A percentile compares a stretch with the other conserved stretches of the same genome.
phyloP scores from a whole-genome alignment of 2,113 vertebrate species.

The Morphnarchus princeps region DNA sequence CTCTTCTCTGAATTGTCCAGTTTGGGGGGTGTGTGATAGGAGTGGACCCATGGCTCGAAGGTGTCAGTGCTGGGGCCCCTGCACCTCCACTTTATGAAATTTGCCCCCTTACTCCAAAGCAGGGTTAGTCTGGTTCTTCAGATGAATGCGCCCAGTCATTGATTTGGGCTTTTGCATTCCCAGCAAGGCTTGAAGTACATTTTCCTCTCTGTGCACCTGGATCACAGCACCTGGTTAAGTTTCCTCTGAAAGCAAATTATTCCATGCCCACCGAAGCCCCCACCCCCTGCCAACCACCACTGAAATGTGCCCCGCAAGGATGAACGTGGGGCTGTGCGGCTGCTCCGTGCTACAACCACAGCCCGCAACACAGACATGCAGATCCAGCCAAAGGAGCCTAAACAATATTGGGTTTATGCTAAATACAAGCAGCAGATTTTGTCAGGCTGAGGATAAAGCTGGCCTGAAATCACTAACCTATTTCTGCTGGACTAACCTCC shows the following conservation, averaged over 20 bases:
- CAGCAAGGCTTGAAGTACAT: not conserved
- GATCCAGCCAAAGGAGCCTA: not conserved
- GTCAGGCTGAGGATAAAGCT: not conserved
- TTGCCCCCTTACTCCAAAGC: not conserved
- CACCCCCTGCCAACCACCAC: not conserved
- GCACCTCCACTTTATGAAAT: not conserved
- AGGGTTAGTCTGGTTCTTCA: not conserved
- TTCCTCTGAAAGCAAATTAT: not conserved
- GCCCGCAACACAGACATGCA: not conserved
- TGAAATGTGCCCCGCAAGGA: fast-evolving
- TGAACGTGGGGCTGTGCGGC: fast-evolving
- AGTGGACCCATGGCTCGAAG: not conserved
- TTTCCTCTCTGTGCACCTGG: not conserved
- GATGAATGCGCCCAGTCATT: not conserved
- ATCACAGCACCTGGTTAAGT: not conserved
- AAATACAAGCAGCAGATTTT: not conserved
- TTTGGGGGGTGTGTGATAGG: not conserved
- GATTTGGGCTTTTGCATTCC: not conserved
- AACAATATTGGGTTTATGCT: not conserved
- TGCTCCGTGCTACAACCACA: not conserved
- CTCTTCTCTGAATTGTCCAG: not conserved
- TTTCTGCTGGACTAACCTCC: not conserved
- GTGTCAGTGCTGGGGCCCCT: not conserved
- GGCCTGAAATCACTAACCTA: not conserved
- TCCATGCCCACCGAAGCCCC: not conserved